Conservation (phyloP, 2,797 vertebrate species). For the Peromyscus melanophrys region DNA sequence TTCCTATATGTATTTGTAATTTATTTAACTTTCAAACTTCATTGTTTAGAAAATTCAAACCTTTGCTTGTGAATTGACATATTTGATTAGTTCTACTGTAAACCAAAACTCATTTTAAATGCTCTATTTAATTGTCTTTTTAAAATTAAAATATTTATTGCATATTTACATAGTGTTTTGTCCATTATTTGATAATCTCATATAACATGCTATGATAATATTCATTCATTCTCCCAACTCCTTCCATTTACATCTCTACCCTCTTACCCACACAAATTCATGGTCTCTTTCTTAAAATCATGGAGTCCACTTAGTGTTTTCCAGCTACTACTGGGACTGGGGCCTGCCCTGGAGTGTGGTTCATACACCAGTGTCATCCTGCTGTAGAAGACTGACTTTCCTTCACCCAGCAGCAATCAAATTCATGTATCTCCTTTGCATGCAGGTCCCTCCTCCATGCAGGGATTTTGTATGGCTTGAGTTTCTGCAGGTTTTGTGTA, state of each 20-base stretch:
- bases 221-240: background rate
- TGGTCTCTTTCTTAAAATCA: background rate
- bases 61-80: background rate
- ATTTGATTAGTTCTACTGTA: background rate
- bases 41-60: background rate
- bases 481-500: background rate
- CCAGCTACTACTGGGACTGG: background rate
- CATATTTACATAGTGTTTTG: background rate
- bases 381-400: too few relatives aligned
- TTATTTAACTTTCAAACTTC: background rate
- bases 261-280: rapidly evolving
- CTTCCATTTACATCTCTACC: background rate
- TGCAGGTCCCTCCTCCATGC: background rate
- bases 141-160: background rate
- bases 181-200: background rate
- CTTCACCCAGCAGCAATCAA: background rate
- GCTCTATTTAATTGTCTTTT: background rate
- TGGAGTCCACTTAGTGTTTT: background rate
- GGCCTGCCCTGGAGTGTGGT: background rate
- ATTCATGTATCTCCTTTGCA: background rate
- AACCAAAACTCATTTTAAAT: background rate
- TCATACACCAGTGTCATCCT: background rate
- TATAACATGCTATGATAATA: background rate
- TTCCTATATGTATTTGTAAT: background rate
- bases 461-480: background rate